phyloP scores from a whole-genome alignment of 2,797 vertebrate genomes.

The Sebastes matsubarae region DNA sequence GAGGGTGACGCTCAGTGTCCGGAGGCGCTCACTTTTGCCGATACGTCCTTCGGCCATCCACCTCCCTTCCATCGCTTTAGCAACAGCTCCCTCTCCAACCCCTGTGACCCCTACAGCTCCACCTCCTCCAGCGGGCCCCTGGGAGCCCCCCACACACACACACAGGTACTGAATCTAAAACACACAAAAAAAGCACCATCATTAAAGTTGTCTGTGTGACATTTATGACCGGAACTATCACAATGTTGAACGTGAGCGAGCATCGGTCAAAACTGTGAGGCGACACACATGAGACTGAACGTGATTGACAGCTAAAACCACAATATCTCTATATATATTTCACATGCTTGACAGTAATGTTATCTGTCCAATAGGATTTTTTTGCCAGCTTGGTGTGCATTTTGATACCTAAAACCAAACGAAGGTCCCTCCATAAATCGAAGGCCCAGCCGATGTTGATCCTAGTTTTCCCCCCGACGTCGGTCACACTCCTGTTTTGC shows the following conservation, averaged over 20 bases:
- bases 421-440: too few species aligned
- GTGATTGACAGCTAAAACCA: too few species aligned
- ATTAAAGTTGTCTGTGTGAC: not conserved
- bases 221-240: not conserved
- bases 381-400: rapidly evolving
- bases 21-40: constrained; percentile 85
- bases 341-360: too few species aligned
- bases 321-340: too few species aligned
- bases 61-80: constrained; percentile 80
- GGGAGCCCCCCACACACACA: constrained; percentile 71
- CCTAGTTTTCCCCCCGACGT: too few species aligned
- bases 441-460: too few species aligned
- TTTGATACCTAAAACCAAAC: too few species aligned
- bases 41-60: constrained; percentile 84
- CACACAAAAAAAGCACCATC: not conserved
- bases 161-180: constrained; percentile 49
- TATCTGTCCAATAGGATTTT: too few species aligned
- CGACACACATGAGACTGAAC: too few species aligned
- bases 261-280: too few species aligned
- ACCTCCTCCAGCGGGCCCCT: constrained; percentile 71
- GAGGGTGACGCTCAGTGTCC: constrained; percentile 87
- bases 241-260: too few species aligned
- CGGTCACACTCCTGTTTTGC: too few species aligned
- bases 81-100: constrained; percentile 68
- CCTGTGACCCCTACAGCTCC: constrained; percentile 77